Percentiles rank a stretch among this genome's conserved stretches.
phyloP scores from a whole-genome alignment of 2,797 vertebrate genomes.

The Cetoscarus ocellatus region DNA sequence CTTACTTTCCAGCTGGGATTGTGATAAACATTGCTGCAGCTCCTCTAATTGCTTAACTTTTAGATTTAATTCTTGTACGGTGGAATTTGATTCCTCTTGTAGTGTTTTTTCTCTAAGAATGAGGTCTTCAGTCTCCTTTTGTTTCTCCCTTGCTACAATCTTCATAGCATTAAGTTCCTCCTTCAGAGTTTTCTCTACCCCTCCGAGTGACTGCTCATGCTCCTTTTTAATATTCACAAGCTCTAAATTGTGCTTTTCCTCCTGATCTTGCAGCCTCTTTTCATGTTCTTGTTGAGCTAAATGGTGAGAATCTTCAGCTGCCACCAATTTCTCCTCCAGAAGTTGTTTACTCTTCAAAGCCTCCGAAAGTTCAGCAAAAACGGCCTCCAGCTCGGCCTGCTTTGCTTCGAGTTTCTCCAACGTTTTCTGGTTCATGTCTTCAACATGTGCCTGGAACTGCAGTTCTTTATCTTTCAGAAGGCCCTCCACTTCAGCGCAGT shows the following conservation, averaged over 20 bases:
- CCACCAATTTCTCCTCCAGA: constrained; percentile 85
- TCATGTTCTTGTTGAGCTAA: constrained; percentile 82
- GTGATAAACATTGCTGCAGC: constrained; percentile 78
- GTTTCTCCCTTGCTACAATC: constrained; percentile 87
- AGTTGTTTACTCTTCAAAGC: constrained; percentile 81
- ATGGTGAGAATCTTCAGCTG: constrained; percentile 69
- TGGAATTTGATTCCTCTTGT: constrained; percentile 78
- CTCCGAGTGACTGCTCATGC: constrained; percentile 83
- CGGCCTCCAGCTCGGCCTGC: constrained; percentile 90
- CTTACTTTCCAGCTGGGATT: constrained; percentile 81
- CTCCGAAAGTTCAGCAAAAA: constrained; percentile 90
- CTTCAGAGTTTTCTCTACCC: constrained; percentile 86
- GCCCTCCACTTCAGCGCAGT: constrained; percentile 81
- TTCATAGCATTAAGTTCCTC: constrained; percentile 89
- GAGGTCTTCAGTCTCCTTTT: constrained; percentile 83
- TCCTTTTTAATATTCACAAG: constrained; percentile 84
- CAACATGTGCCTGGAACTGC: constrained; percentile 88
- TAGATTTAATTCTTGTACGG: constrained; percentile 71
- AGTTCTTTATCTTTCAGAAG: constrained; percentile 90
- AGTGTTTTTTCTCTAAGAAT: constrained; percentile 77
- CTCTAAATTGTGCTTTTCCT: constrained; percentile 81
- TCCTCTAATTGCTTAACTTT: constrained; percentile 84
- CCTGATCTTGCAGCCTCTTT: constrained; percentile 83
- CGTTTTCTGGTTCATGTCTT: constrained; percentile 94
- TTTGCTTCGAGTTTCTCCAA: constrained; percentile 93